phyloP scores from a whole-genome alignment of 1,140 invertebrate species.

The Drosophila sproati region DNA sequence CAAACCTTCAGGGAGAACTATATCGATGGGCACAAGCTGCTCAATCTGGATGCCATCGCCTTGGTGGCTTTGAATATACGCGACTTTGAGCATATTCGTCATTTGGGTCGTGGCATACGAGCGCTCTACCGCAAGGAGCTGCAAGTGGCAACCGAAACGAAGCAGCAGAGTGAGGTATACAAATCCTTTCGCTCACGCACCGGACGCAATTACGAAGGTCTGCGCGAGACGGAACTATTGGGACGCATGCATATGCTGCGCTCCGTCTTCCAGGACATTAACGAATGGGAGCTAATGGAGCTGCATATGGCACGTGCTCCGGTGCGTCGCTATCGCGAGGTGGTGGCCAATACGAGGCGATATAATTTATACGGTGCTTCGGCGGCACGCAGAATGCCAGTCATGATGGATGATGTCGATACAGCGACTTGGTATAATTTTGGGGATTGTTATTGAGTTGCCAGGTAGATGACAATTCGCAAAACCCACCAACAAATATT shows the following conservation, averaged over 20 bases:
- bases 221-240: constrained; percentile 61
- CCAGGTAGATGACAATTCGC: neutral
- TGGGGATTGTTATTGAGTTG: constrained; percentile 52
- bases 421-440: constrained; percentile 53
- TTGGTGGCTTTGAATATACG: constrained; percentile 71
- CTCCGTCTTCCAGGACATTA: constrained; percentile 71
- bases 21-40: constrained; percentile 72
- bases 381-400: constrained; percentile 59
- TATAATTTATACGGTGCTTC: constrained; percentile 69
- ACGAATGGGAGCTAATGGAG: constrained; percentile 71
- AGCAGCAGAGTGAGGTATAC: constrained; percentile 67
- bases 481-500: neutral
- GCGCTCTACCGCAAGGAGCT: constrained; percentile 67
- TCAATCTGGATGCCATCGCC: constrained; percentile 72
- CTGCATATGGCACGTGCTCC: constrained; percentile 64
- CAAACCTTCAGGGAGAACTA: constrained; percentile 75
- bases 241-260: constrained; percentile 67
- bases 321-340: constrained; percentile 62
- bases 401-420: constrained; percentile 63
- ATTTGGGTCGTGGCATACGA: constrained; percentile 67
- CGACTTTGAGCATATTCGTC: constrained; percentile 75
- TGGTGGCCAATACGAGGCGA: constrained; percentile 57
- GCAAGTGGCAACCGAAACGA: constrained; percentile 59
- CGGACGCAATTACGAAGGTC: constrained; percentile 63
- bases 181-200: constrained; percentile 68